Evolutionary conservation across 2,113 vertebrate genomes (phyloP).

Genomic region (Malurus melanocephalus): DNA sequence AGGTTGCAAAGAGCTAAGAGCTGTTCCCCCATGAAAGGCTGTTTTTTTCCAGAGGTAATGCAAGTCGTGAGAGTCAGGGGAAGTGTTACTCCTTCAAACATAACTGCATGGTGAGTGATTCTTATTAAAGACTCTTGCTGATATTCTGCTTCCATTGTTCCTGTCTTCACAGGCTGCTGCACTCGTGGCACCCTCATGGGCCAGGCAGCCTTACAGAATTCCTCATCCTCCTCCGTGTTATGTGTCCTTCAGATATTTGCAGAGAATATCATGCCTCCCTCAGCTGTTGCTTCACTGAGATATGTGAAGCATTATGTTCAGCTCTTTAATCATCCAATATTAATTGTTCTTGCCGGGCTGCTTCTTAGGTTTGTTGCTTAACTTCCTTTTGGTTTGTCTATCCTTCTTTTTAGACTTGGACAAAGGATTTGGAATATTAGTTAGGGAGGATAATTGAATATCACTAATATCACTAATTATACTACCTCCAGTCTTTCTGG

Average conservation of each 20-base stretch:
- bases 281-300: not conserved
- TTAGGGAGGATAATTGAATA: not conserved
- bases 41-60: not conserved
- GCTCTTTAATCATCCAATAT: not conserved
- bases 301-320: not conserved
- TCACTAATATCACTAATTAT: not conserved
- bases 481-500: not conserved
- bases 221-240: not conserved
- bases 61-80: not conserved
- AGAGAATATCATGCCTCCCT: not conserved
- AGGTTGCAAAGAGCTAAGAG: not conserved
- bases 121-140: not conserved
- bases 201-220: not conserved
- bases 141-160: not conserved
- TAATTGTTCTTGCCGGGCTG: not conserved
- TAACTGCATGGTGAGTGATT: not conserved
- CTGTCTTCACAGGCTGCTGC: not conserved
- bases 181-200: not conserved
- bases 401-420: not conserved
- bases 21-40: not conserved
- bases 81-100: not conserved
- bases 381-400: not conserved
- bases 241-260: slow-evolving; percentile 2
- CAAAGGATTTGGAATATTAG: not conserved
- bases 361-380: not conserved